These are phyloP conservation scores for Unio pictorum DNA, from an alignment of 2,888 invertebrate species.

Conservation along the genomic window DNA sequence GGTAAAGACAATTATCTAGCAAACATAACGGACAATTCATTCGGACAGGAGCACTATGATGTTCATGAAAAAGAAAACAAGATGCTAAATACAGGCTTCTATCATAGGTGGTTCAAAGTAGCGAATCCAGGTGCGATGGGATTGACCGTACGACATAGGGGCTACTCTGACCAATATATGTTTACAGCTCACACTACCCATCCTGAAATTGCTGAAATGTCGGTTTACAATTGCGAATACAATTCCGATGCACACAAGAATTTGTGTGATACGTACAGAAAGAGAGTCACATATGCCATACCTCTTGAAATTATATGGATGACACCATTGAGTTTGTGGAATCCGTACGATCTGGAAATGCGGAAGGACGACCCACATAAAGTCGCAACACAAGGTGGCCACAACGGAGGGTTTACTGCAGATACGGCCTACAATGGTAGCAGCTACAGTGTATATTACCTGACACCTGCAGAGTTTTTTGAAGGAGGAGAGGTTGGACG, in stretches of 20 bases:
- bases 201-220: slow-evolving; percentile 19
- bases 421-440: slow-evolving; percentile 46
- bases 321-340: slow-evolving; percentile 60
- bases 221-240: slow-evolving; percentile 14
- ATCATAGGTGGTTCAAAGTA: slow-evolving; percentile 39
- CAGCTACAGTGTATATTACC: slow-evolving; percentile 26
- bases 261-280: slow-evolving; percentile 17
- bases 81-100: slow-evolving; percentile 43
- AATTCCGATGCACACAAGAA: neutral
- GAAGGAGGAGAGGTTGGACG: slow-evolving; percentile 12
- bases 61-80: slow-evolving; percentile 13
- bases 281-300: slow-evolving; percentile 54
- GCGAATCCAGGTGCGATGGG: slow-evolving; percentile 44
- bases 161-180: slow-evolving; percentile 35
- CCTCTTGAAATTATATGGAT: slow-evolving; percentile 61
- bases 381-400: slow-evolving; percentile 1
- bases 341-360: slow-evolving; percentile 49
- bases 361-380: neutral
- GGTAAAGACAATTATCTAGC: slow-evolving; percentile 53
- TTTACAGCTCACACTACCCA: slow-evolving; percentile 40
- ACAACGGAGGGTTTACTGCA: slow-evolving; percentile 24
- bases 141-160: slow-evolving; percentile 26
- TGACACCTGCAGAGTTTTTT: slow-evolving; percentile 46
- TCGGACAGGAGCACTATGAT: slow-evolving; percentile 28
- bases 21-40: slow-evolving; percentile 29